Conservation (phyloP, 2,888 invertebrate species). For the Chloroclystis v-ata region DNA sequence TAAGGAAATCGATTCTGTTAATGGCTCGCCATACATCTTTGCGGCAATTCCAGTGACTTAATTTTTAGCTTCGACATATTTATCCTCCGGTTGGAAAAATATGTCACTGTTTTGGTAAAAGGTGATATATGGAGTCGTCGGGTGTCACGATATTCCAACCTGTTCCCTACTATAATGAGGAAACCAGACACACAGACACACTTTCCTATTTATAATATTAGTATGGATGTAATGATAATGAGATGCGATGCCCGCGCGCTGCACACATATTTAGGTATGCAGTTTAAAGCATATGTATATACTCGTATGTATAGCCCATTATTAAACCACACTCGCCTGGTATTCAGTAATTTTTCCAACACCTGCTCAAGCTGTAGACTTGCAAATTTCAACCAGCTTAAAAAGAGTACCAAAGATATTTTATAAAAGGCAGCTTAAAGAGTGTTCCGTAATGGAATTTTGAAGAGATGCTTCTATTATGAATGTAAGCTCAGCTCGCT, state of each 20-base stretch:
- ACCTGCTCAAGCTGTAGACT: slow-evolving; percentile 18
- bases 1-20: slow-evolving; percentile 30
- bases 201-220: too few relatives aligned
- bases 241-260: slow-evolving; percentile 16
- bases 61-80: slow-evolving; percentile 21
- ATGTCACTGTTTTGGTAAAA: background rate
- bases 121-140: too few relatives aligned
- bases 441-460: slow-evolving; percentile 24
- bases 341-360: slow-evolving; percentile 16
- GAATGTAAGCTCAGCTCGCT: slow-evolving; percentile 15
- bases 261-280: too few relatives aligned
- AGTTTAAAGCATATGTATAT: too few relatives aligned
- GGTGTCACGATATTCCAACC: too few relatives aligned
- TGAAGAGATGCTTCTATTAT: slow-evolving; percentile 21
- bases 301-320: slow-evolving; percentile 15
- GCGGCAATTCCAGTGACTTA: slow-evolving; percentile 23
- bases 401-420: slow-evolving; percentile 18
- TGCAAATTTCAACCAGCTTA: slow-evolving; percentile 25
- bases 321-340: slow-evolving; percentile 13
- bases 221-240: slow-evolving; percentile 23
- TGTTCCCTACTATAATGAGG: too few relatives aligned
- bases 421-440: slow-evolving; percentile 18
- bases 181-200: too few relatives aligned
- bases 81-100: slow-evolving; percentile 6
- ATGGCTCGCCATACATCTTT: slow-evolving; percentile 25